These are phyloP conservation scores for Calidris pygmaea DNA, from an alignment of 2,113 vertebrate genomes.

Conservation along the genomic window DNA sequence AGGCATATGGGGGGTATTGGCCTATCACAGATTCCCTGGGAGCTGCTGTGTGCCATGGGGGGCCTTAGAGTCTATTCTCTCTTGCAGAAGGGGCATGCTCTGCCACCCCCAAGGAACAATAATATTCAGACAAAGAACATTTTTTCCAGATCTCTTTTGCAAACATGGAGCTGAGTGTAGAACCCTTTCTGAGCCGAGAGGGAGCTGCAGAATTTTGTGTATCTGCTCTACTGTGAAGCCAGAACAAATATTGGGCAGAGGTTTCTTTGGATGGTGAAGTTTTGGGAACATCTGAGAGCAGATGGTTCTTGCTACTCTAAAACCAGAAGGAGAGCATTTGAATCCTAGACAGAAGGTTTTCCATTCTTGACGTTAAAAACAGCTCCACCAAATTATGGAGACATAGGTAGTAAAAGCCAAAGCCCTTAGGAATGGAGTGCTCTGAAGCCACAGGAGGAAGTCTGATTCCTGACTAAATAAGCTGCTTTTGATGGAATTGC, in stretches of 20 bases:
- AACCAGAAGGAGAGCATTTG: neutral
- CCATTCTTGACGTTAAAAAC: neutral
- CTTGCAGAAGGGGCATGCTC: slow-evolving; percentile 59
- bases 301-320: neutral
- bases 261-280: neutral
- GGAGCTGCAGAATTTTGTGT: neutral
- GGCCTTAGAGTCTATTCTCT: slow-evolving; percentile 60
- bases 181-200: slow-evolving; percentile 38
- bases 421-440: neutral
- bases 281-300: neutral
- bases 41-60: slow-evolving; percentile 57
- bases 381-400: neutral
- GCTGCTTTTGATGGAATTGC: neutral
- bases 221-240: neutral
- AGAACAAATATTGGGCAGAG: neutral
- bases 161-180: slow-evolving; percentile 10
- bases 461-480: neutral
- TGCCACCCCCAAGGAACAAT: slow-evolving; percentile 63
- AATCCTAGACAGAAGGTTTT: neutral
- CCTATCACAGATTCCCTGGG: slow-evolving; percentile 60
- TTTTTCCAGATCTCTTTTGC: slow-evolving; percentile 59
- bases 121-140: slow-evolving; percentile 61
- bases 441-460: neutral
- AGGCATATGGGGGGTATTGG: slow-evolving; percentile 57
- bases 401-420: neutral